Conservation (phyloP, 2,113 vertebrate genomes). For the Cnemophilus loriae region DNA sequence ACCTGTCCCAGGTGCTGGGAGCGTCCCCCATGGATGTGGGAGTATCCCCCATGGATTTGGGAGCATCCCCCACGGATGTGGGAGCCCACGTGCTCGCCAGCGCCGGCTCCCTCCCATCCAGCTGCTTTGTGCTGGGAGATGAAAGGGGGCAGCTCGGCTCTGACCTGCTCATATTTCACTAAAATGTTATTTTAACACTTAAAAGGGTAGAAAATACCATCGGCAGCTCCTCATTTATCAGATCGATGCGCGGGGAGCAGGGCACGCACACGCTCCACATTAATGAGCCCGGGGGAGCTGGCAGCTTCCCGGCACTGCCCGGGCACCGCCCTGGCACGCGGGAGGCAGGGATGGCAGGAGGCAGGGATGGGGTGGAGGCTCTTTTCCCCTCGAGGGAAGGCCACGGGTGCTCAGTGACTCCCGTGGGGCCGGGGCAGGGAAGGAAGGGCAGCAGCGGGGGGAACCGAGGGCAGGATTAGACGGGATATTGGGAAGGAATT, state of each 20-base stretch:
- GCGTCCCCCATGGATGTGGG: not conserved
- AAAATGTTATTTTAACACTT: constrained; percentile 73
- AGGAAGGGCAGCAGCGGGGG: not conserved
- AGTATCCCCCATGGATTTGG: not conserved
- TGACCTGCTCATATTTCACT: constrained; percentile 70
- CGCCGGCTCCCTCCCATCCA: not conserved
- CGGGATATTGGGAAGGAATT: not conserved
- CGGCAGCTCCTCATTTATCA: constrained; percentile 10
- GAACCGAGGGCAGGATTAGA: not conserved
- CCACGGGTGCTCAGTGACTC: not conserved
- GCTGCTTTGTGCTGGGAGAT: constrained; percentile 15
- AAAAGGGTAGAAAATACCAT: constrained; percentile 70
- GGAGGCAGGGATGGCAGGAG: not conserved
- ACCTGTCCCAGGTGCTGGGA: not conserved
- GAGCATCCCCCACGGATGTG: not conserved
- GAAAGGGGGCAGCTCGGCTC: constrained; percentile 36
- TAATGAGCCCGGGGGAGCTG: constrained; percentile 9
- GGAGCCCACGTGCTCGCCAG: accelerated
- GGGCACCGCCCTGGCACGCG: not conserved
- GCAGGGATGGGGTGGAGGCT: not conserved
- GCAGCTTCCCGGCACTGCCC: not conserved
- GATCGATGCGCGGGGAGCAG: constrained; percentile 14
- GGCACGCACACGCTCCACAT: not conserved
- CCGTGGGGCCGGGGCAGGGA: accelerated
- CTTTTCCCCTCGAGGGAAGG: not conserved